Percentiles rank a stretch among this genome's conserved stretches.
These are phyloP conservation scores for Eilema griseolum DNA, from an alignment of 2,888 invertebrate genomes.

Conservation along the genomic window DNA sequence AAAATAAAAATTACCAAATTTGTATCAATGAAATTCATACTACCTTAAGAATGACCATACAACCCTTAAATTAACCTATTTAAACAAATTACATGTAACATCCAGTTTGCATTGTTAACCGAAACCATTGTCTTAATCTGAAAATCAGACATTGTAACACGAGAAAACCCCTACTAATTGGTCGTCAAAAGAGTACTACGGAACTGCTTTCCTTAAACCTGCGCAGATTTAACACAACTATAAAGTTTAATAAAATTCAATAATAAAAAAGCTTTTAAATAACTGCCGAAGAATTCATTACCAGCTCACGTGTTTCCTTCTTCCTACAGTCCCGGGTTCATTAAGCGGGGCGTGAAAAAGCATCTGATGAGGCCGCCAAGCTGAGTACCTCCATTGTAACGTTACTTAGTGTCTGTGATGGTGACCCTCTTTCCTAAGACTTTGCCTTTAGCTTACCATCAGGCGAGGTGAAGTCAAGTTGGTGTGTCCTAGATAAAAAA, in stretches of 20 bases:
- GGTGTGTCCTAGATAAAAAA: too few relatives aligned
- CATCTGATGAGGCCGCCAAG: too few relatives aligned
- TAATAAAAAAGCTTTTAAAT: conserved; percentile 28
- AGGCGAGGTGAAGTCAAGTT: too few relatives aligned
- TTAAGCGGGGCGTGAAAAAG: too few relatives aligned
- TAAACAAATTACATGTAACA: not conserved
- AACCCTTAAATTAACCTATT: not conserved
- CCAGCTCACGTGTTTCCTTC: too few relatives aligned
- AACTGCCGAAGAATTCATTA: conserved; percentile 23
- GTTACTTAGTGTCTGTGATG: too few relatives aligned
- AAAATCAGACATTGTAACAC: not conserved
- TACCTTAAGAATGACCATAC: not conserved
- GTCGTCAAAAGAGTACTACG: not conserved
- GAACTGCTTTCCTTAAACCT: not conserved
- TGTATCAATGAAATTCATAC: too few relatives aligned
- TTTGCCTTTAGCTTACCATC: too few relatives aligned
- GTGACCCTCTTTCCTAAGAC: too few relatives aligned
- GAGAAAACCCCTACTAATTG: not conserved
- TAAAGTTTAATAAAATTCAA: conserved; percentile 26
- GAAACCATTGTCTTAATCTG: not conserved
- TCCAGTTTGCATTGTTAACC: not conserved
- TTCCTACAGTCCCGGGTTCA: too few relatives aligned
- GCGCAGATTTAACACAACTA: not conserved
- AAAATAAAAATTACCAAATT: too few relatives aligned
- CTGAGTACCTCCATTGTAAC: too few relatives aligned